These are phyloP conservation scores for Catharus ustulatus DNA, from an alignment of 2,797 vertebrate species.

Conservation along the genomic window DNA sequence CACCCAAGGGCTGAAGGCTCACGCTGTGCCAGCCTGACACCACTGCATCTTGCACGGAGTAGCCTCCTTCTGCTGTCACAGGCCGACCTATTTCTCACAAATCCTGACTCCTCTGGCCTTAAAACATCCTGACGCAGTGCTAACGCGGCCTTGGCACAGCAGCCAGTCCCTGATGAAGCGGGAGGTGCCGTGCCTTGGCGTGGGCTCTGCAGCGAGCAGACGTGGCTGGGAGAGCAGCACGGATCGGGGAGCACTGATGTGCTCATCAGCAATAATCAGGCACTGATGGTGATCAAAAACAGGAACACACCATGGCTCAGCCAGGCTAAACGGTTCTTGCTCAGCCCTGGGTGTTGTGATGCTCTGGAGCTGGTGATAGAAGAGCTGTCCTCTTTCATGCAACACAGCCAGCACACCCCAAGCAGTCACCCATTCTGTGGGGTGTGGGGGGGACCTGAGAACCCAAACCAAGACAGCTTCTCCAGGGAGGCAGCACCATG, in stretches of 20 bases:
- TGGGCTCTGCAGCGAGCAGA: background rate
- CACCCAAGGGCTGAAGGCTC: background rate
- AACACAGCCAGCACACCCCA: background rate
- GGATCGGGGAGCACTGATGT: accelerated
- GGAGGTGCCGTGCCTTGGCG: background rate
- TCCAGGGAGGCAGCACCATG: background rate
- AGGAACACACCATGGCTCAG: accelerated
- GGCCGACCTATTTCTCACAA: constrained; percentile 61
- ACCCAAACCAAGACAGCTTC: background rate
- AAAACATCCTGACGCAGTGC: constrained; percentile 56
- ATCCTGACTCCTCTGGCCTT: constrained; percentile 55
- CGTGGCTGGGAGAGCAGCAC: background rate
- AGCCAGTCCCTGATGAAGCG: background rate
- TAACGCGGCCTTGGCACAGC: background rate
- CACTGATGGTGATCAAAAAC: background rate
- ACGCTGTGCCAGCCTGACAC: accelerated
- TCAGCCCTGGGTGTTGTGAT: accelerated
- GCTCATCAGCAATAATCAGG: background rate
- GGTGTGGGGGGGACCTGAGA: background rate
- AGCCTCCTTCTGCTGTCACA: constrained; percentile 42
- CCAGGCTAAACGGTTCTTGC: no score
- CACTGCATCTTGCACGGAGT: background rate
- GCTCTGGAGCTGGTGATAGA: background rate
- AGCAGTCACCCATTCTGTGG: accelerated
- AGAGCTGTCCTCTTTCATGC: background rate